Conservation (phyloP, 2,113 vertebrate species). For the Dermatemys mawii region DNA sequence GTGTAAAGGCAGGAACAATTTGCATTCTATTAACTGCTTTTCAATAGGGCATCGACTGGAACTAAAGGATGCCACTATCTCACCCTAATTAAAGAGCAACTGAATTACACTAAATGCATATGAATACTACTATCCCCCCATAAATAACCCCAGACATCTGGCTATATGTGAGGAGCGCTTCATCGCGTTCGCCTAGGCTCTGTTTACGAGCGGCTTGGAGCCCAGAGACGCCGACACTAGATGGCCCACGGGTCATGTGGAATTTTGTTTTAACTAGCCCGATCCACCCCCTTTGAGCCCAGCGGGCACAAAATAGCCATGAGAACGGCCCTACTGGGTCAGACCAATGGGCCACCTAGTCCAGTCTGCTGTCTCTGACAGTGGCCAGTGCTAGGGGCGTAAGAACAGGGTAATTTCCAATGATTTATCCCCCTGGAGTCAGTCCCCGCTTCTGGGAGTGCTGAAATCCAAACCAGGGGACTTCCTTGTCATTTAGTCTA, state of each 20-base stretch:
- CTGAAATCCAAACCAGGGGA: neutral
- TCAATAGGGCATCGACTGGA: constrained; percentile 95
- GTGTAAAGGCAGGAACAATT: constrained; percentile 93
- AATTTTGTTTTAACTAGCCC: neutral
- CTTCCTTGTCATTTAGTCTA: neutral
- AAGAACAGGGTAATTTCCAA: neutral
- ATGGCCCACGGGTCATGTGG: neutral
- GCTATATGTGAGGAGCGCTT: neutral
- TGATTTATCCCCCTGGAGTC: neutral
- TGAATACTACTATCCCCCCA: constrained; percentile 59
- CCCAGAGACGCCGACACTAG: neutral
- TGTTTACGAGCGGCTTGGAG: neutral
- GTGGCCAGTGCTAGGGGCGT: neutral
- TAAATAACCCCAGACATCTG: constrained; percentile 64
- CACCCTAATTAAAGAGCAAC: constrained; percentile 90
- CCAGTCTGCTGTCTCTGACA: neutral
- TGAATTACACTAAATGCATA: constrained; percentile 85
- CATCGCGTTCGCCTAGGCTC: too few species aligned
- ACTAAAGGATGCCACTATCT: constrained; percentile 93
- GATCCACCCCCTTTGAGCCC: neutral
- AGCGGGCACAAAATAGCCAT: neutral
- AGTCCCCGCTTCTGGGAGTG: neutral
- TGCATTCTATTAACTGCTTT: constrained; percentile 98
- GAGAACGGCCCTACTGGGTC: neutral
- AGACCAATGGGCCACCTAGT: neutral